Conservation (phyloP, 2,888 invertebrate species). For the Dexiosoma caninum region DNA sequence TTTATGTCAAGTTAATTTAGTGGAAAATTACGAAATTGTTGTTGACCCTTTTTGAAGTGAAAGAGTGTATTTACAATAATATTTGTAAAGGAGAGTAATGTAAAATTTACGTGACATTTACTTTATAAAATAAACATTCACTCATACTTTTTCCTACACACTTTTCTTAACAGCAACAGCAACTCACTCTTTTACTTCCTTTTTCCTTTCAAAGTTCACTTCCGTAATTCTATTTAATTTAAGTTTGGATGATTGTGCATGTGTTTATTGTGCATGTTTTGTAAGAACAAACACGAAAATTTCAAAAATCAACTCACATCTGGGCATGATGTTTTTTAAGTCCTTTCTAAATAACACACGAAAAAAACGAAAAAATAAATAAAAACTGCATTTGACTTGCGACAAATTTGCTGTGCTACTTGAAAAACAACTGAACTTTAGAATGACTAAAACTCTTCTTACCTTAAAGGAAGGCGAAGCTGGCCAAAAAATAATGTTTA, state of each 20-base stretch:
- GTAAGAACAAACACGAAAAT: constrained; percentile 39
- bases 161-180: constrained; percentile 18
- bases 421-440: constrained; percentile 44
- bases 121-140: constrained; percentile 60
- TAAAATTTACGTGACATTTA: constrained; percentile 63
- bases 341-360: constrained; percentile 45
- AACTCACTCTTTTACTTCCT: constrained; percentile 51
- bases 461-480: constrained; percentile 43
- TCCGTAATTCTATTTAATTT: constrained; percentile 42
- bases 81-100: constrained; percentile 58
- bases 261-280: neutral
- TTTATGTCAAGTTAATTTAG: constrained; percentile 65
- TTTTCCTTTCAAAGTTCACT: constrained; percentile 48
- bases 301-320: constrained; percentile 62
- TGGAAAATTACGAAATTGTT: constrained; percentile 66
- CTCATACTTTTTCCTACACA: constrained; percentile 8
- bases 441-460: constrained; percentile 23
- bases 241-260: neutral
- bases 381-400: constrained; percentile 60
- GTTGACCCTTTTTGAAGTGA: constrained; percentile 58
- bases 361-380: neutral
- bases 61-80: constrained; percentile 53
- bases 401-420: constrained; percentile 59
- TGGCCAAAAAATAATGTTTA: constrained; percentile 38
- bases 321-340: constrained; percentile 51